Percentiles rank a stretch among this genome's conserved stretches.
Conservation (phyloP, 2,113 vertebrate species). For the Numenius arquata region DNA sequence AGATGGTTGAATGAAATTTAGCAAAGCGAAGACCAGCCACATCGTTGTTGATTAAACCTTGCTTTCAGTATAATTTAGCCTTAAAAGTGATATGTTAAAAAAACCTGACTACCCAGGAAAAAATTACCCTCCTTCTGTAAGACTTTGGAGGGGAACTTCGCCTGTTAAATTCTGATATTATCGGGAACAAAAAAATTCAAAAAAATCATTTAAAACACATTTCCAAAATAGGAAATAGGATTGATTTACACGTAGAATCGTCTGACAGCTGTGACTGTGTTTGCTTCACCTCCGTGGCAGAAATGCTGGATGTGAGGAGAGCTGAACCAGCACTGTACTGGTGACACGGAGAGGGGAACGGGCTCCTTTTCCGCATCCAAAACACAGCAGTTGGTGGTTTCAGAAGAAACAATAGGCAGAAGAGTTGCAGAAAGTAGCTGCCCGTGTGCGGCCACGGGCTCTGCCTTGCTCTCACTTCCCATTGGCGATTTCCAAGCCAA, state of each 20-base stretch:
- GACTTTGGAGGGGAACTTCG: accelerated
- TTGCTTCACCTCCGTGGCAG: background rate
- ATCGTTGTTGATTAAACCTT: background rate
- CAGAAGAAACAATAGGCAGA: background rate
- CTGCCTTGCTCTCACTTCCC: background rate
- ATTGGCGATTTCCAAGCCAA: accelerated
- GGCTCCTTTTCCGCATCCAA: background rate
- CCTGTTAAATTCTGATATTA: background rate
- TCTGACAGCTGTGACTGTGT: background rate
- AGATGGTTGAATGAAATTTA: accelerated
- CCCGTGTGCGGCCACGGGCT: background rate
- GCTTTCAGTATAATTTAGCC: background rate
- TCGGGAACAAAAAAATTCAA: too few relatives aligned
- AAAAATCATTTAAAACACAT: background rate
- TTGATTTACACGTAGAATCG: accelerated
- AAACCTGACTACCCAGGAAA: background rate
- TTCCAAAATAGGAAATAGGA: background rate
- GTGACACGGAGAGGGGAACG: background rate
- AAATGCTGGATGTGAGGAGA: background rate
- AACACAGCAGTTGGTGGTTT: background rate
- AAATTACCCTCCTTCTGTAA: accelerated
- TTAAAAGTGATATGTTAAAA: background rate
- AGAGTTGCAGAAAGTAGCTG: background rate
- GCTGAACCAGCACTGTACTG: background rate
- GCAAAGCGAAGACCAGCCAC: background rate